These are phyloP conservation scores for Datnioides undecimradiatus DNA, from an alignment of 2,113 vertebrate genomes.

Conservation along the genomic window DNA sequence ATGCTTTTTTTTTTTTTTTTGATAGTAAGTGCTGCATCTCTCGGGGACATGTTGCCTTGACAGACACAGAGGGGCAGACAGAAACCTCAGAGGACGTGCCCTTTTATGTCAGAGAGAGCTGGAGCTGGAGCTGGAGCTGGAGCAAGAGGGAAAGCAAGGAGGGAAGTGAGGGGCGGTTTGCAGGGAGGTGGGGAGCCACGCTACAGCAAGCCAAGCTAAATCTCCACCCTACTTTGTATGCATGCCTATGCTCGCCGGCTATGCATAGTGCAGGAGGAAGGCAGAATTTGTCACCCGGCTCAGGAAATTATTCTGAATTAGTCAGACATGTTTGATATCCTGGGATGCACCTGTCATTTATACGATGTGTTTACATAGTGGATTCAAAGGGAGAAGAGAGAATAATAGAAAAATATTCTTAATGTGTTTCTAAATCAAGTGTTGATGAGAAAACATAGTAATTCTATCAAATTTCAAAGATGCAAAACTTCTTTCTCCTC, in stretches of 20 bases:
- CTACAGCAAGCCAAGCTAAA: slow-evolving; percentile 68
- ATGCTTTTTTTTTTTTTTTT: slow-evolving; percentile 9
- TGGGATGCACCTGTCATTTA: slow-evolving; percentile 65
- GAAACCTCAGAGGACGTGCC: slow-evolving; percentile 69
- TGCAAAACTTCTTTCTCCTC: neutral
- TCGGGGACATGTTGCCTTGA: slow-evolving; percentile 37
- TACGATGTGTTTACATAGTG: slow-evolving; percentile 38
- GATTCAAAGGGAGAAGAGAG: slow-evolving; percentile 21
- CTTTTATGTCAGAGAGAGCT: slow-evolving; percentile 68
- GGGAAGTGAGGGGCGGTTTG: slow-evolving; percentile 32
- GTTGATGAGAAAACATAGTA: slow-evolving; percentile 2
- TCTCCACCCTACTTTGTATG: slow-evolving; percentile 77
- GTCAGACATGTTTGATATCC: slow-evolving; percentile 68
- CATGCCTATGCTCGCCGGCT: slow-evolving; percentile 64
- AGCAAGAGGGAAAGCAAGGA: slow-evolving; percentile 26
- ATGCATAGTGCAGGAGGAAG: slow-evolving; percentile 68
- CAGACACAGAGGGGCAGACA: slow-evolving; percentile 52
- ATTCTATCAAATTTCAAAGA: slow-evolving; percentile 2
- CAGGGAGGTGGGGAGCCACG: slow-evolving; percentile 49
- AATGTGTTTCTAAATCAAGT: slow-evolving; percentile 33
- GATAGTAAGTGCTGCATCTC: slow-evolving; percentile 23
- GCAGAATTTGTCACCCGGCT: slow-evolving; percentile 74
- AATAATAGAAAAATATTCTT: neutral
- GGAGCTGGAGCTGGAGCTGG: slow-evolving; percentile 24
- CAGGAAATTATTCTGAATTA: slow-evolving; percentile 73